Evolutionary conservation across 2,113 vertebrate genomes (phyloP).

Genomic region (Dasyurus viverrinus): DNA sequence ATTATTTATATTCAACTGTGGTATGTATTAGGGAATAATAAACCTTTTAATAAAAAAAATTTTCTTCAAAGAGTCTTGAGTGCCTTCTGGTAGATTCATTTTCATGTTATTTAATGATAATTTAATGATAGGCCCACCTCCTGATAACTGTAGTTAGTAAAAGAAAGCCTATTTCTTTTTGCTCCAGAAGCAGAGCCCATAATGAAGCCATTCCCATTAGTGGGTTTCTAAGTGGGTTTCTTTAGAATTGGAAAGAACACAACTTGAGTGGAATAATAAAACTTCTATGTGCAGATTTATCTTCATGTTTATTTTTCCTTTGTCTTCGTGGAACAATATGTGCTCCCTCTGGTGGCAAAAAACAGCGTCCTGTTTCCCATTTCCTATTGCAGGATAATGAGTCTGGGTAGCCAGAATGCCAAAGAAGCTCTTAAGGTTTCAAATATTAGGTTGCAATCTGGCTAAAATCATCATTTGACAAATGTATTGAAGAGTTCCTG

Average conservation of each 20-base stretch:
- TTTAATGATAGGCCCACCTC: not conserved
- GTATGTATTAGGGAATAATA: not conserved
- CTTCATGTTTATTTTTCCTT: conserved; percentile 30
- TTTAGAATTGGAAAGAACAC: not conserved
- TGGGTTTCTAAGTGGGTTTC: not conserved
- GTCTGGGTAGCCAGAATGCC: conserved; percentile 3
- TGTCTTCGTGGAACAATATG: conserved; percentile 58
- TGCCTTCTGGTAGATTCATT: not conserved
- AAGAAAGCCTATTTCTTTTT: conserved; percentile 8
- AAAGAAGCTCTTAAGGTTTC: not conserved
- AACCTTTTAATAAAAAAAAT: not conserved
- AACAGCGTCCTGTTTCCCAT: not conserved
- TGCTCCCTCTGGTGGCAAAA: conserved; percentile 74
- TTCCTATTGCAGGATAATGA: not conserved
- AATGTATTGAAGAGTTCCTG: not conserved
- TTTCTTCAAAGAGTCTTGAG: not conserved
- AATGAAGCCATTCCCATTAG: not conserved
- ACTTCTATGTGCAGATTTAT: not conserved
- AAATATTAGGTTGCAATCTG: conserved; percentile 29
- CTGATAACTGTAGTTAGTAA: not conserved
- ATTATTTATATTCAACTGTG: not conserved
- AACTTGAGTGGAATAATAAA: not conserved
- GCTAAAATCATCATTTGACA: not conserved
- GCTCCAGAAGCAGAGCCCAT: conserved; percentile 34
- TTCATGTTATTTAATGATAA: not conserved